These are phyloP conservation scores for Dryobota labecula DNA, from an alignment of 2,888 invertebrate species.

Conservation along the genomic window DNA sequence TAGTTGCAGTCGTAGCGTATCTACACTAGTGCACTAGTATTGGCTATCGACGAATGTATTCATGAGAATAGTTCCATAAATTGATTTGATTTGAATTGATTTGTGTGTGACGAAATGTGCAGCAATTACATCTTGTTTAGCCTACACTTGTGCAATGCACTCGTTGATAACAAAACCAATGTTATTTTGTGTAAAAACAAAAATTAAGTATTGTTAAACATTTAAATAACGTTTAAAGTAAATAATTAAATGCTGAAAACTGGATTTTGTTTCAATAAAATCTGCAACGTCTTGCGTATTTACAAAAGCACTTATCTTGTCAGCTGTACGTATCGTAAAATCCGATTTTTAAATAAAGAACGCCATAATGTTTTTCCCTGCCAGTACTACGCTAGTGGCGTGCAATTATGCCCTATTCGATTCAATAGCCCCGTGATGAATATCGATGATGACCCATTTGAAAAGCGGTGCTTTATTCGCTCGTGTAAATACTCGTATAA, in stretches of 20 bases:
- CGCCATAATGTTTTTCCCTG: conserved; percentile 38
- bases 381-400: conserved; percentile 52
- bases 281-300: conserved; percentile 16
- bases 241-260: neutral
- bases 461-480: conserved; percentile 64
- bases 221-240: neutral
- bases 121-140: conserved; percentile 49
- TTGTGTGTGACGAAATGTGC: conserved; percentile 40
- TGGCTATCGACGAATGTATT: conserved; percentile 20
- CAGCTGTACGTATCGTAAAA: conserved; percentile 5
- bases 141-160: conserved; percentile 26
- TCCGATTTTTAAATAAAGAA: conserved; percentile 41
- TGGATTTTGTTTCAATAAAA: neutral
- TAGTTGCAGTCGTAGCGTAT: conserved; percentile 10
- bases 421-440: conserved; percentile 76
- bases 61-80: conserved; percentile 35
- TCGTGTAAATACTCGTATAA: conserved; percentile 55
- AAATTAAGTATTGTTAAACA: conserved; percentile 5
- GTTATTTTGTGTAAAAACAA: neutral
- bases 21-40: conserved; percentile 5
- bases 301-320: conserved; percentile 35
- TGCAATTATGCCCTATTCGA: conserved; percentile 78
- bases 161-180: conserved; percentile 7
- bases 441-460: conserved; percentile 77
- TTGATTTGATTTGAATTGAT: conserved; percentile 55